Evolutionary conservation across 2,888 invertebrate species (phyloP).

Genomic region (Latrodectus elegans): DNA sequence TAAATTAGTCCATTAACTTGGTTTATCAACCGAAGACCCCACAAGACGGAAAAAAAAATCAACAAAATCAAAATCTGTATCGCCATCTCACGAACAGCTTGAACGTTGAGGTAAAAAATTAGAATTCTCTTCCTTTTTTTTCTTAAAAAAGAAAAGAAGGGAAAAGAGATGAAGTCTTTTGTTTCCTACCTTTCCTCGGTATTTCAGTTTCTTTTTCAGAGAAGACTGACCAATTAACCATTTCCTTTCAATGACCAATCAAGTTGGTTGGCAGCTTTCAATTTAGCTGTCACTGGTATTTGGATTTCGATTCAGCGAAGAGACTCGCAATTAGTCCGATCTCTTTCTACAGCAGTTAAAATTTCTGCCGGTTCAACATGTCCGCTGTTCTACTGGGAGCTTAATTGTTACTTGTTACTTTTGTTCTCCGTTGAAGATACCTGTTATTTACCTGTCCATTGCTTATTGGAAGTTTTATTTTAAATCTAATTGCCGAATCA

Average conservation of each 20-base stretch:
- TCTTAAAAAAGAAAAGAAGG: neutral
- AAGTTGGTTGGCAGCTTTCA: conserved; percentile 28
- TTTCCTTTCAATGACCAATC: conserved; percentile 38
- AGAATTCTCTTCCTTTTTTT: neutral
- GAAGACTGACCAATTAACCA: conserved; percentile 40
- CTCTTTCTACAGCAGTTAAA: neutral
- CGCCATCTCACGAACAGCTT: neutral
- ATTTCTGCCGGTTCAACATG: neutral
- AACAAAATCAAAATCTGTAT: neutral
- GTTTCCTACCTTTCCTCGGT: neutral
- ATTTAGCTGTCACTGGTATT: conserved; percentile 50
- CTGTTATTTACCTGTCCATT: conserved; percentile 42
- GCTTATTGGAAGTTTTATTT: neutral
- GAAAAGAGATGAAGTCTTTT: neutral
- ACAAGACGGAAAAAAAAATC: neutral
- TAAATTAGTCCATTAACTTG: no score
- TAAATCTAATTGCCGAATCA: neutral
- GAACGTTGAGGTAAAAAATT: neutral
- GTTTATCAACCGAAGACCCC: neutral
- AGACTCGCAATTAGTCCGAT: conserved; percentile 1
- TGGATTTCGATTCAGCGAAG: conserved; percentile 27
- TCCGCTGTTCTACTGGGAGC: neutral
- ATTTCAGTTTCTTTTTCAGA: conserved; percentile 2
- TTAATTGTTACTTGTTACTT: conserved; percentile 46
- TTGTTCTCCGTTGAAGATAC: conserved; percentile 8